Evolutionary conservation across 2,113 vertebrate genomes (phyloP), one percentile per base, ranked within the genome.

Genomic region (Actenoides lindsayi): DNA sequence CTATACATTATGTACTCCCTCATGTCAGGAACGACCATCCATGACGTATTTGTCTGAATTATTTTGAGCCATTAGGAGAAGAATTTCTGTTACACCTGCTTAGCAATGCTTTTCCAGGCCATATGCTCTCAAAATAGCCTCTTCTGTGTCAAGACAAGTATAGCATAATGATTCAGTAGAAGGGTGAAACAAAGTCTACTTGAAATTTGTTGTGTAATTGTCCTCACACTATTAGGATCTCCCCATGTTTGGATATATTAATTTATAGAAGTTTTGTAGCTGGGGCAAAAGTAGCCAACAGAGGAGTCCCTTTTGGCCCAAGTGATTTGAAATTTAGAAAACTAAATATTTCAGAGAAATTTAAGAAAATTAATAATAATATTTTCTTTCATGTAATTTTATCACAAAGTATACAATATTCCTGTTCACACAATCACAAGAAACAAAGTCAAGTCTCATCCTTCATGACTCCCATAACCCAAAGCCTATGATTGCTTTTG

Each of bases 11-110:
- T 51, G 42, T 35, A 92, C 80, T 92, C 74, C 62, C 65, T 87
- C 48, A n/a, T 19, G 42, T 81, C 91, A 93, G 48, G 71, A 92
- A 92, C 62, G 91, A 51, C 80, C 57, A 88, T 41, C 93, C 86
- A 39, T 89, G 77, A 89, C 69, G 6, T 57, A 96, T 84, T 75
- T 91, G 62, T 92, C 73, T 91, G 73, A 94, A 89, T 95, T 91
- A 96, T 75, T 78, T 75, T 42, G 64, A 87, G 33, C 35, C 60
- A 70, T 93, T 77, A 71, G 10, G 56, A 89, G 77, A 91, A 82
- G 24, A 94, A 84, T 68, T 91, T 77, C 56, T 56, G 62, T 83
- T 89, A 75, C 35, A 92, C 53, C 64, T 94, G 76, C 91, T 89
- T 59, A 92, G 77, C 39, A 78, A 90, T 70, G 64, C 28, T 83